A percentile compares a stretch with the other conserved stretches of the same genome.
Conservation (phyloP, 2,113 vertebrate species). For the Carassius carassius region DNA sequence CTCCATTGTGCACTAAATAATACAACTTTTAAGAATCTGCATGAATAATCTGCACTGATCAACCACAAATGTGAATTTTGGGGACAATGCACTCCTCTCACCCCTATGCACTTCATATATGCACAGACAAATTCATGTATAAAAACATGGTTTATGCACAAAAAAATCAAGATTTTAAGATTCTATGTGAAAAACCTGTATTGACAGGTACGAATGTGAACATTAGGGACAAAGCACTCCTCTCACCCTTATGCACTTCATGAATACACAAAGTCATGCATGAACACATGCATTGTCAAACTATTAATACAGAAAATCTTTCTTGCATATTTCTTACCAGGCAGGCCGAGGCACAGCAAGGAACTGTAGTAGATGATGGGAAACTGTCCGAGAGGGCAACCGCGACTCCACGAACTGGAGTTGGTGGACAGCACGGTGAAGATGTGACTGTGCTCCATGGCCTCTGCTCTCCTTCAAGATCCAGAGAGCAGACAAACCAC, state of each 20-base stretch:
- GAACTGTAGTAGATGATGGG: constrained; percentile 92
- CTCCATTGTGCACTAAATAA: too few relatives aligned
- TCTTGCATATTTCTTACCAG: constrained; percentile 76
- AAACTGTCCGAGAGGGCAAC: constrained; percentile 88
- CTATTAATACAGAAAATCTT: neutral
- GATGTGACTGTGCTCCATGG: constrained; percentile 92
- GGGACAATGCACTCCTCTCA: neutral
- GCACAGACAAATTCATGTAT: neutral
- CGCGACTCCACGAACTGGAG: constrained; percentile 75
- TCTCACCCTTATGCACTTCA: neutral
- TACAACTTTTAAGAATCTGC: too few relatives aligned
- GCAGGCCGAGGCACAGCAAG: constrained; percentile 89
- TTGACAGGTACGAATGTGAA: too few relatives aligned
- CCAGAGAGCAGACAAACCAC: constrained; percentile 42
- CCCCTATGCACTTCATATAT: neutral
- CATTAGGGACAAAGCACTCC: too few relatives aligned
- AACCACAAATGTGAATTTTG: neutral
- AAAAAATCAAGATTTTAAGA: too few relatives aligned
- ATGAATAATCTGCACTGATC: too few relatives aligned
- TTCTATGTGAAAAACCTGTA: too few relatives aligned
- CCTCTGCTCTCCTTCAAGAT: constrained; percentile 51
- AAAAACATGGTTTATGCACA: neutral
- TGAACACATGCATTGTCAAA: neutral
- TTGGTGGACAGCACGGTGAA: constrained; percentile 75
- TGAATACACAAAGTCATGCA: neutral